Evolutionary conservation across 1,140 invertebrate genomes (phyloP).

Genomic region (Liolophura sinensis): DNA sequence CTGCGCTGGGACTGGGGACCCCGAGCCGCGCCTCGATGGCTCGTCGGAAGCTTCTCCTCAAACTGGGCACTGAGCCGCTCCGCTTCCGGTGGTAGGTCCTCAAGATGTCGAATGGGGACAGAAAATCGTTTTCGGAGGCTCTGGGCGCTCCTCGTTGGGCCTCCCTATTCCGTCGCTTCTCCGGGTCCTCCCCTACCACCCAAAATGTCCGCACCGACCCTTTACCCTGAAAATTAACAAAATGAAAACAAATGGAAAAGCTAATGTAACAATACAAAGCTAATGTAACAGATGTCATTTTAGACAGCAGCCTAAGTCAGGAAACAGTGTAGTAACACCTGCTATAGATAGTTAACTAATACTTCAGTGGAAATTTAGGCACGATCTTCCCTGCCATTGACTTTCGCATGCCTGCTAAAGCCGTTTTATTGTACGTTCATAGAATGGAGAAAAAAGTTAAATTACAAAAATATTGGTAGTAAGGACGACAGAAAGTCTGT

Average conservation of each 20-base stretch:
- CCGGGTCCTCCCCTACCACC: conserved; percentile 75
- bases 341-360: no score
- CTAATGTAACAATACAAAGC: not conserved
- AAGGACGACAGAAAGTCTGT: not conserved
- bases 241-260: conserved; percentile 9
- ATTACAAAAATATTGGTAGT: not conserved
- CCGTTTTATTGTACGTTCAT: no score
- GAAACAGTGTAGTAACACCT: not conserved
- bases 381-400: not conserved
- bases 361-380: not conserved
- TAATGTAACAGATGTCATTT: not conserved
- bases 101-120: no score
- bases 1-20: no score
- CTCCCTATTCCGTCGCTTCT: conserved; percentile 6
- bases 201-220: conserved; percentile 86
- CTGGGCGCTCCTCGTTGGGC: not conserved
- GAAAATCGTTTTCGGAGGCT: not conserved
- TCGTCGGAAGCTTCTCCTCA: no score
- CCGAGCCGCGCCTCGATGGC: no score
- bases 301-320: not conserved
- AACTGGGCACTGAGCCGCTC: no score
- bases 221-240: conserved; percentile 67
- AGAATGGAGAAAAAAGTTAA: no score
- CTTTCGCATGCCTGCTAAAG: not conserved
- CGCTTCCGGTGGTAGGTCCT: no score